Conservation (phyloP, 2,113 vertebrate species). For the Caranx ignobilis region DNA sequence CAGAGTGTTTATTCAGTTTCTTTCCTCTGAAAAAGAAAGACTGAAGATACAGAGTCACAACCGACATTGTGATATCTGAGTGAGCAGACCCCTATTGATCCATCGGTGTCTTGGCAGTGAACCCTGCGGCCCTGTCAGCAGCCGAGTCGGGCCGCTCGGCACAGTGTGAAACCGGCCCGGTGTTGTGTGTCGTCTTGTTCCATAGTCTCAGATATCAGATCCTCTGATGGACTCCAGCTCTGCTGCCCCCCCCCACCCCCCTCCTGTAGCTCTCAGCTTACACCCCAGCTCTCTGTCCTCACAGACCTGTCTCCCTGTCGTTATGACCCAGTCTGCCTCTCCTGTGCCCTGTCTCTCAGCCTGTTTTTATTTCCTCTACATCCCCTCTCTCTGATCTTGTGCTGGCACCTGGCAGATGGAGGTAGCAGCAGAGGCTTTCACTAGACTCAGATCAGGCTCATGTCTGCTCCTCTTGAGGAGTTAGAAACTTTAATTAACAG, state of each 20-base stretch:
- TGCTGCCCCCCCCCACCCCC: conserved; percentile 16
- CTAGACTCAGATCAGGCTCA: not conserved
- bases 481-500: conserved; percentile 8
- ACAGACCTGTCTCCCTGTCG: conserved; percentile 14
- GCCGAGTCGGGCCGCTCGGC: not conserved
- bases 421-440: not conserved
- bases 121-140: conserved; percentile 21
- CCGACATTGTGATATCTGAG: not conserved
- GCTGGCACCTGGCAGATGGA: conserved; percentile 16
- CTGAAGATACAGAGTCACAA: not conserved
- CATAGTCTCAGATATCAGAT: conserved; percentile 80
- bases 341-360: too few species aligned
- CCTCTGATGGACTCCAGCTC: conserved; percentile 53
- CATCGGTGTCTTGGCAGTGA: not conserved
- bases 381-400: conserved; percentile 7
- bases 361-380: not conserved
- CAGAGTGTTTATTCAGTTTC: not conserved
- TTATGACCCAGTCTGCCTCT: not conserved
- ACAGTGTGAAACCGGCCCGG: conserved; percentile 29
- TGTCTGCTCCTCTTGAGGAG: conserved; percentile 5
- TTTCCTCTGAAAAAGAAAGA: not conserved
- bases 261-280: conserved; percentile 64
- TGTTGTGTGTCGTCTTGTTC: conserved; percentile 77
- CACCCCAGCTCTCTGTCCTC: conserved; percentile 35
- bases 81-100: conserved; percentile 1